phyloP scores from a whole-genome alignment of 2,888 invertebrate species.

The Xanthia togata region DNA sequence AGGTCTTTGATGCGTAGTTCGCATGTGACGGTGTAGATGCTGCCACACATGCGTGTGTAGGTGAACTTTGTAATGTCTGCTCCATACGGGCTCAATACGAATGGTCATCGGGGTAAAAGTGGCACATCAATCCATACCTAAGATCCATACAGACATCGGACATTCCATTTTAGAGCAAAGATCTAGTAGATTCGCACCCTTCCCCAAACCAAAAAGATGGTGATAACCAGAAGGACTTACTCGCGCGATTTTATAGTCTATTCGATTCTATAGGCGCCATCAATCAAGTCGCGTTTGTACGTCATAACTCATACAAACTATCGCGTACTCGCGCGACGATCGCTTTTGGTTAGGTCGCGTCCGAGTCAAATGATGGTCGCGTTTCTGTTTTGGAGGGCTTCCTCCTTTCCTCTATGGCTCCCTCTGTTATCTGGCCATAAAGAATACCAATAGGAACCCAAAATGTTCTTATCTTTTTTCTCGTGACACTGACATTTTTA shows the following conservation, averaged over 20 bases:
- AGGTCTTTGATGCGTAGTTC: too few relatives aligned
- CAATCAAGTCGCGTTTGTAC: too few relatives aligned
- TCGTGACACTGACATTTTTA: constrained; percentile 49
- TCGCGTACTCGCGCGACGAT: too few relatives aligned
- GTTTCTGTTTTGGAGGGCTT: background rate
- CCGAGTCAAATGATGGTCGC: too few relatives aligned
- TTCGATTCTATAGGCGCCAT: too few relatives aligned
- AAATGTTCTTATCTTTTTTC: constrained; percentile 13
- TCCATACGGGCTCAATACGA: background rate
- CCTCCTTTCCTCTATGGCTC: too few relatives aligned
- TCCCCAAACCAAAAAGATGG: too few relatives aligned
- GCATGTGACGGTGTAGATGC: too few relatives aligned
- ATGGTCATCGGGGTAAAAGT: background rate
- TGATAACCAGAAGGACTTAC: too few relatives aligned
- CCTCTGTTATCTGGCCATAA: constrained; percentile 22
- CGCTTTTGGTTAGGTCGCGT: too few relatives aligned
- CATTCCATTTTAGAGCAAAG: background rate
- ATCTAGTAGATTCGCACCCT: background rate
- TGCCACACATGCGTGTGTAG: background rate
- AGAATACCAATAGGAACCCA: constrained; percentile 5
- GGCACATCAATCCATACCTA: background rate
- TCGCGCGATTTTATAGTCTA: too few relatives aligned
- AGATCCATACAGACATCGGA: background rate
- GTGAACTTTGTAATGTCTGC: background rate
- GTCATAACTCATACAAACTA: too few relatives aligned